Base-by-base conservation (phyloP, 2,797 vertebrate genomes). In the Myotis myotis region DNA sequence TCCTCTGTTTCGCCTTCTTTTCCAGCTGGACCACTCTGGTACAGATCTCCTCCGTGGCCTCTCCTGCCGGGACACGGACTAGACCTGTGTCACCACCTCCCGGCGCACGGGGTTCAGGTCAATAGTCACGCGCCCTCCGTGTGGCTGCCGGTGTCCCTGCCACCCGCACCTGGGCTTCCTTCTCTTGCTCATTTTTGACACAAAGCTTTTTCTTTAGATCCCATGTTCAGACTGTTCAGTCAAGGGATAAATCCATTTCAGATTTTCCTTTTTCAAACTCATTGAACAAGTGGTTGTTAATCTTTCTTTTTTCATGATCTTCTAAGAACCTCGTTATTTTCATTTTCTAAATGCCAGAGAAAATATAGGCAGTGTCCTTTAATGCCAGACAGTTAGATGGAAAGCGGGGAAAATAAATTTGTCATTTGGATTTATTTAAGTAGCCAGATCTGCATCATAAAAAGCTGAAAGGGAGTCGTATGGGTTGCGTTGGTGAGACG, bases 301-400 rank as follows among this genome's bases (percentile, higher is more conserved):
- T 44, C 36, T 78, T 62, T 51, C 28, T 87, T 76, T 87, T 38
- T 53, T 38, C 74, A 17, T 3, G 25, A 6, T 64, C 22, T 64
- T 33, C 8, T 72, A 66, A 68, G n/a, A 83, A 87, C n/a, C 20
- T 89, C 30, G 28, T 68, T 72, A 36, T 74, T 85, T 89, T 53
- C 71, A 13, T 74, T 84, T 71, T 83, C 57, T 47, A 55, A 91
- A 6, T 76, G 8, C 60, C 30, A 70, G 62, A 81, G 76, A 87
- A 95, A 87, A 82, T 53, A n/a, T 8, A 92, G 20, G 36, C 76
- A 81, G 1, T 64, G 13, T 90, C 36, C 89, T 89, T 76, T 80
- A 96, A 84, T 80, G 4, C 11, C 25, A 83, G 74, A 41, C 20
- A 85, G 55, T 78, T 44, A 89, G 23, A 25, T 75, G 9, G 51